Percentiles rank a stretch among this genome's conserved stretches.
Evolutionary conservation across 1,140 invertebrate genomes (phyloP).

Genomic region (Dreissena rostriformis): DNA sequence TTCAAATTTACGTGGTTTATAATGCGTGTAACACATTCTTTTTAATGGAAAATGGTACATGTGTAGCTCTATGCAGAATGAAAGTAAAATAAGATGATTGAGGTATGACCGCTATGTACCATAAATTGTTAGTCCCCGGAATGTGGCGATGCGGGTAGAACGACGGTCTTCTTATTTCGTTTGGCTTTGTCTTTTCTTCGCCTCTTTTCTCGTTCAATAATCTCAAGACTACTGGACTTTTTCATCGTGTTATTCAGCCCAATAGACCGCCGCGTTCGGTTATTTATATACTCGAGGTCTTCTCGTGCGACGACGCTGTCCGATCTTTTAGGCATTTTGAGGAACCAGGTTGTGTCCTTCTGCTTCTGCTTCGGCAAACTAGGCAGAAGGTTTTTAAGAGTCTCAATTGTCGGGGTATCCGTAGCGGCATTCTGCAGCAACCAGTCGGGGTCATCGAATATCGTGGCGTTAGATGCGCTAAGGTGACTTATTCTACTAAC

Average conservation of each 20-base stretch:
- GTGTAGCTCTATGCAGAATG: not conserved
- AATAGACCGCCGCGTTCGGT: constrained; percentile 8
- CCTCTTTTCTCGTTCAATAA: constrained; percentile 29
- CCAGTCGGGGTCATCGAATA: constrained; percentile 47
- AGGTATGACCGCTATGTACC: constrained; percentile 13
- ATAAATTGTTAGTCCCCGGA: constrained; percentile 29
- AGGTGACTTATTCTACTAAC: constrained; percentile 48
- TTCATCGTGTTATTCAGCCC: constrained; percentile 18
- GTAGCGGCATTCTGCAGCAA: constrained; percentile 21
- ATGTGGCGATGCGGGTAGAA: constrained; percentile 28
- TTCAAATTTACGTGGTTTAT: not conserved
- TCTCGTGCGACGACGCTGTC: constrained; percentile 13
- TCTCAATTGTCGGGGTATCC: not conserved
- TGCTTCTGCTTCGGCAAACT: constrained; percentile 2
- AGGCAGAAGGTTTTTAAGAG: constrained; percentile 25
- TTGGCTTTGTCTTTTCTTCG: constrained; percentile 17
- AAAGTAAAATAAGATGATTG: not conserved
- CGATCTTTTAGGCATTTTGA: constrained; percentile 18
- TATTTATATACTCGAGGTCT: constrained; percentile 33
- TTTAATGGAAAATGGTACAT: not conserved
- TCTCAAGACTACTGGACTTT: constrained; percentile 15
- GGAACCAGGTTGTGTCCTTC: constrained; percentile 33
- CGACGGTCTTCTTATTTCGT: not conserved
- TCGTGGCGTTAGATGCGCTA: constrained; percentile 51
- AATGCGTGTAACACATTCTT: not conserved